These are phyloP conservation scores for Laticauda laticaudata DNA, from an alignment of 2,113 vertebrate genomes.

Conservation along the genomic window DNA sequence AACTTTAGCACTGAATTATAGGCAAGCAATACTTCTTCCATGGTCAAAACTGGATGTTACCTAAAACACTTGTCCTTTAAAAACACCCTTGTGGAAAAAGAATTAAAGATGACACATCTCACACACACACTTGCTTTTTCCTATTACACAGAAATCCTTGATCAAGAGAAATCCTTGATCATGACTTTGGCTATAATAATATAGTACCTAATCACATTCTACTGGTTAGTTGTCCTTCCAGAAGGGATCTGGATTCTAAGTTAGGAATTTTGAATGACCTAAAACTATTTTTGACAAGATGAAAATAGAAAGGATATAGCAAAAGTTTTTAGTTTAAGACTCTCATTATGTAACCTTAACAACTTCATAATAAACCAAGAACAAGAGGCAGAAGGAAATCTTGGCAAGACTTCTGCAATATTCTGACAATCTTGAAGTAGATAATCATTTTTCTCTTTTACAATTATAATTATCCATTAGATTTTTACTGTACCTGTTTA, in stretches of 20 bases:
- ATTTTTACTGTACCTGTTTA: neutral
- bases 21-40: neutral
- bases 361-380: slow-evolving; percentile 48
- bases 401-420: neutral
- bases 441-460: neutral
- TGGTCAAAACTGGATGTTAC: neutral
- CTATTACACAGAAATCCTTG: neutral
- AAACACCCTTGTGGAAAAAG: neutral
- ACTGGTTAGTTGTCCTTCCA: slow-evolving; percentile 41
- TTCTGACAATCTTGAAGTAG: neutral
- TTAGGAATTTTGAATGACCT: slow-evolving; percentile 59
- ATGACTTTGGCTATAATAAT: neutral
- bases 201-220: neutral
- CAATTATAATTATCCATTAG: neutral
- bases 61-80: neutral
- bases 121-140: neutral
- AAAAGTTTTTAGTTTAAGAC: slow-evolving; percentile 39
- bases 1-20: neutral
- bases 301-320: slow-evolving; percentile 56
- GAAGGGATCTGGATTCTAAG: slow-evolving; percentile 50
- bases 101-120: neutral
- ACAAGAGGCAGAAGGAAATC: neutral
- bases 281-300: slow-evolving; percentile 61
- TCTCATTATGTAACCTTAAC: slow-evolving; percentile 49
- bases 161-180: neutral